Evolutionary conservation across 2,797 vertebrate species (phyloP), one percentile per base, ranked within the genome.

Genomic region (Characodon lateralis): DNA sequence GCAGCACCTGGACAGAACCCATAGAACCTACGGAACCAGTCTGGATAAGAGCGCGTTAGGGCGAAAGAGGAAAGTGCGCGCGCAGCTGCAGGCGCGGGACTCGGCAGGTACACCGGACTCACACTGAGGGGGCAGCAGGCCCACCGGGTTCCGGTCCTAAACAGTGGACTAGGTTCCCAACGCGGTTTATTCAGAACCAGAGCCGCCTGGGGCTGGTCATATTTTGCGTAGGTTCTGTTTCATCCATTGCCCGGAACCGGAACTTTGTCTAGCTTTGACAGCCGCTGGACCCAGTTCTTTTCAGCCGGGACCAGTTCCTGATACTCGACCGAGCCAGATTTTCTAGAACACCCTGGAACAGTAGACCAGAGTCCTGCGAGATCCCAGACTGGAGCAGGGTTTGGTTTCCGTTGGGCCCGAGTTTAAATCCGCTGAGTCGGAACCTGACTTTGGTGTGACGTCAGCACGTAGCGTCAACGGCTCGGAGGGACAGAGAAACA

Each of bases 31-130:
- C 73, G 41, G 26, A 16, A 86, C 80, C 91, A 92, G 92, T 86
- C 92, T 93, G 92, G 92, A 89, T 88, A 93, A 88, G 93, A 92
- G 93, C 81, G 65, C 81, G 71, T 39, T 55, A 78, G 79, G 75
- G 61, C 89, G 93, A 84, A 94, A 88, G 78, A 89, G 92, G 75
- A 95, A 93, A 83, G 87, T 85, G 79, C 89, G 89, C 69, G 3
- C 43, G 46, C 79, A 66, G 87, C 72, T 77, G 41, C 84, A 73
- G 71, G 85, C 78, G 86, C 82, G 89, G 83, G 90, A 84, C 85
- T 78, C 86, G 80, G 88, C 86, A 93, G 94, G 95, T 95, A 84
- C 91, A 82, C 5, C 12, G 14, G 3, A 48, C 59, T 43, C 68
- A 56, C 73, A 58, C 55, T 4, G 7, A 31, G 0, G n/a, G 65